phyloP scores from a whole-genome alignment of 2,113 vertebrate species.

The Felis chaus region DNA sequence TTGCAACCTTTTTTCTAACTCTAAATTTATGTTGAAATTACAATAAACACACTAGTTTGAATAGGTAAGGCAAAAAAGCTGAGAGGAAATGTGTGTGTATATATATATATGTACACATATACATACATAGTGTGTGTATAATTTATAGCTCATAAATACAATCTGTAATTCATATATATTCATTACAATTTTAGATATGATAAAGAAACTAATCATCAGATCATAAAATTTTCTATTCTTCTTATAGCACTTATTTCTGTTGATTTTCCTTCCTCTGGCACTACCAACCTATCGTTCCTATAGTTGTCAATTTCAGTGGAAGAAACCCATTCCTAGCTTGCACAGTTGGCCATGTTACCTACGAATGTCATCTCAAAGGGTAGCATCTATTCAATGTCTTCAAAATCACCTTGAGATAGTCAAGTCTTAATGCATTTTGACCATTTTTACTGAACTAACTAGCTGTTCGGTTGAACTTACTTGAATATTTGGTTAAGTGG shows the following conservation, averaged over 20 bases:
- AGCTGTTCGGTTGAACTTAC: background rate
- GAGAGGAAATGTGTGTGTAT: background rate
- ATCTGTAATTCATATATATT: background rate
- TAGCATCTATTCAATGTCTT: background rate
- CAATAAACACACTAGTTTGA: background rate
- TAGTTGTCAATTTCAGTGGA: background rate
- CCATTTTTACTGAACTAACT: background rate
- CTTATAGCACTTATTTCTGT: background rate
- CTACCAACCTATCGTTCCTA: background rate
- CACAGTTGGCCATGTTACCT: background rate
- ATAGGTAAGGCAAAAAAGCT: background rate
- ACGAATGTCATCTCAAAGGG: background rate
- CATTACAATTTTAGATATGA: background rate
- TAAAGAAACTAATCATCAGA: background rate
- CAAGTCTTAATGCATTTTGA: background rate
- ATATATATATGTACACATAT: background rate
- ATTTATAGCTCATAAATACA: background rate
- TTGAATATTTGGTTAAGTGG: background rate
- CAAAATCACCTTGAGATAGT: slow-evolving; percentile 7
- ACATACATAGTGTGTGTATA: background rate
- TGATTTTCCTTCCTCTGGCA: background rate
- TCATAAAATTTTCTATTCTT: background rate
- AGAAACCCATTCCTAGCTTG: slow-evolving; percentile 35
- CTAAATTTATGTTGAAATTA: slow-evolving; percentile 38
- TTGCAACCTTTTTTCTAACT: slow-evolving; percentile 39